phyloP scores from a whole-genome alignment of 2,113 vertebrate genomes.

The Psammodynastes pulverulentus region DNA sequence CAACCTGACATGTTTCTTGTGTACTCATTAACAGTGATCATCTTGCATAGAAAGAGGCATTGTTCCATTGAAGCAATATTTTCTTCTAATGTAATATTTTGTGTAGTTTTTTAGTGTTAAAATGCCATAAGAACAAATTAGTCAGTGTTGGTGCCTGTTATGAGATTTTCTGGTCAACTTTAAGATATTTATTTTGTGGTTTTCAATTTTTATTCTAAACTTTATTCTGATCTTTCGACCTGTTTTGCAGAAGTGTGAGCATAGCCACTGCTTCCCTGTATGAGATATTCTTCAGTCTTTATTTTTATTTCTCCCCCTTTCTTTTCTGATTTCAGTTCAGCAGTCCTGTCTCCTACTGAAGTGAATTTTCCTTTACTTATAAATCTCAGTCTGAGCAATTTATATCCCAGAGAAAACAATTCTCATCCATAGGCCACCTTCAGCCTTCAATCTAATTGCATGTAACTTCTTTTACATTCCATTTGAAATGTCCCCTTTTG shows the following conservation, averaged over 20 bases:
- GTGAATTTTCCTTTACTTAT: not conserved
- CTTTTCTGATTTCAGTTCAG: not conserved
- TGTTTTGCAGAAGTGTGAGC: not conserved
- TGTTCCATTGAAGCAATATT: not conserved
- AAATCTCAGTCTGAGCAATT: not conserved
- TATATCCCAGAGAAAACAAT: not conserved
- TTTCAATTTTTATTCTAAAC: not conserved
- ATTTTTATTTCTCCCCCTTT: not conserved
- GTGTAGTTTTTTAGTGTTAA: not conserved
- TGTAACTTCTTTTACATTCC: not conserved
- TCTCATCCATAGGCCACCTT: not conserved
- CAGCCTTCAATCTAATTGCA: not conserved
- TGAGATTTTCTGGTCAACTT: not conserved
- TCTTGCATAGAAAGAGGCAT: not conserved
- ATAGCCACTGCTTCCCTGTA: not conserved
- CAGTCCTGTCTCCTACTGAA: not conserved
- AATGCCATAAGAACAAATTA: not conserved
- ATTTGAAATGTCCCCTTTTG: not conserved
- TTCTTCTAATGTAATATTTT: not conserved
- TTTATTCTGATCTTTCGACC: not conserved
- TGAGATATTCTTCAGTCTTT: not conserved
- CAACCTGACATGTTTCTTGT: not conserved
- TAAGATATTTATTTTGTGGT: not conserved
- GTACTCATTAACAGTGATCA: not conserved
- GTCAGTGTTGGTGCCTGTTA: not conserved